Evolutionary conservation across 1,140 invertebrate species (phyloP).

Genomic region (Glomeris maerens): DNA sequence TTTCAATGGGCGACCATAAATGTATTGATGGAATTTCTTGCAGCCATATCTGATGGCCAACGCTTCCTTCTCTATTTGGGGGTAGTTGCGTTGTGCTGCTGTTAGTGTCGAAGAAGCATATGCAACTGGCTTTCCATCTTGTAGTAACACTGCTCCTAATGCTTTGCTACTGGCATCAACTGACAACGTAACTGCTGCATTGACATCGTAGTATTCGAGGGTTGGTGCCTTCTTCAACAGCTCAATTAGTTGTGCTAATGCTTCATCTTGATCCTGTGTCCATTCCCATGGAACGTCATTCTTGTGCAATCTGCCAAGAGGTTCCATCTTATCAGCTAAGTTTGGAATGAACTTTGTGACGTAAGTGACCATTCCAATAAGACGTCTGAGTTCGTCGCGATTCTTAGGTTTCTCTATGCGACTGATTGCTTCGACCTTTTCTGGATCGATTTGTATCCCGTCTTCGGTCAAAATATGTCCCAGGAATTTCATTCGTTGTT

Average conservation of each 20-base stretch:
- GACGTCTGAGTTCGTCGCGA: constrained; percentile 23
- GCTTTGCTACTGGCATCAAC: constrained; percentile 29
- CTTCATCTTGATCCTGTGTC: constrained; percentile 10
- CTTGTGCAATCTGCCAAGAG: constrained; percentile 18
- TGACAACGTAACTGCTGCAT: constrained; percentile 10
- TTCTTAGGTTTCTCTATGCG: constrained; percentile 23
- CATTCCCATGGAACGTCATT: constrained; percentile 17
- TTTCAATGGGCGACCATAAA: constrained; percentile 25
- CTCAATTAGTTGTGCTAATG: constrained; percentile 17
- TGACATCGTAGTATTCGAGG: constrained; percentile 18
- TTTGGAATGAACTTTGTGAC: constrained; percentile 26
- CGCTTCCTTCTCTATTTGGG: constrained; percentile 34
- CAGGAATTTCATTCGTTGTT: constrained; percentile 24
- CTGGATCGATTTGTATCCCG: constrained; percentile 27
- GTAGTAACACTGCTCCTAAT: constrained; percentile 30
- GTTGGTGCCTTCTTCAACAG: constrained; percentile 10
- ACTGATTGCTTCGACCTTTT: constrained; percentile 25
- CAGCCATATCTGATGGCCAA: constrained; percentile 25
- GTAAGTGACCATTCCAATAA: constrained; percentile 30
- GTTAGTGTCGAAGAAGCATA: constrained; percentile 29
- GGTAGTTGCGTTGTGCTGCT: constrained; percentile 25
- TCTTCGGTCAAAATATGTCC: constrained; percentile 28
- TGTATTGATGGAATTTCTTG: constrained; percentile 30
- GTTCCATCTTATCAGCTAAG: constrained; percentile 22
- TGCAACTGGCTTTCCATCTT: constrained; percentile 28